phyloP scores from a whole-genome alignment of 2,113 vertebrate genomes.

The Aldabrachelys gigantea region DNA sequence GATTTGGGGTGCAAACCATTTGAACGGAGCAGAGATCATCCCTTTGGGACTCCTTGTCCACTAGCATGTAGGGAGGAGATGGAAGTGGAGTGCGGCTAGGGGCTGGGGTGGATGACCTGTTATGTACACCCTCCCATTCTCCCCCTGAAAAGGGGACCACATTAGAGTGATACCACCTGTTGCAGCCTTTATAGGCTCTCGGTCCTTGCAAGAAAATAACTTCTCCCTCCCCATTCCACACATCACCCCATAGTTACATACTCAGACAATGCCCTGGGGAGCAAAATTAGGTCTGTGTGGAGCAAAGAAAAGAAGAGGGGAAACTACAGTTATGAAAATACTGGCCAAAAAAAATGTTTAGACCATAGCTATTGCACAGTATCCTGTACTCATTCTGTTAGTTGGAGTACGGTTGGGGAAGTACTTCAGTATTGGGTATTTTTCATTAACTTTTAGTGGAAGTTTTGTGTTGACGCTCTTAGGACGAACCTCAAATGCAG shows the following conservation, averaged over 20 bases:
- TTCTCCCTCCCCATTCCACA: not conserved
- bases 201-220: not conserved
- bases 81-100: accelerated
- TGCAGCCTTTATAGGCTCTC: not conserved
- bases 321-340: not conserved
- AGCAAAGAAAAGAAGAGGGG: accelerated
- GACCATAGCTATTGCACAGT: not conserved
- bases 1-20: not conserved
- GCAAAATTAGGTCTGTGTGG: not conserved
- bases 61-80: not conserved
- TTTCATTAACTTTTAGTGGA: not conserved
- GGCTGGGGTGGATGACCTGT: not conserved
- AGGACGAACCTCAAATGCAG: not conserved
- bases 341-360: not conserved
- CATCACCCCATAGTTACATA: not conserved
- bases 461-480: accelerated
- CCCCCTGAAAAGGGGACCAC: not conserved
- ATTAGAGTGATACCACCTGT: not conserved
- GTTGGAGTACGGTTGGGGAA: not conserved
- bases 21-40: not conserved
- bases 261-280: not conserved
- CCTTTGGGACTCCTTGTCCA: not conserved
- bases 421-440: not conserved
- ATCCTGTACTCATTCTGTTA: not conserved
- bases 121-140: not conserved